phyloP scores from a whole-genome alignment of 2,888 invertebrate species.

The Nemoura dubitans region DNA sequence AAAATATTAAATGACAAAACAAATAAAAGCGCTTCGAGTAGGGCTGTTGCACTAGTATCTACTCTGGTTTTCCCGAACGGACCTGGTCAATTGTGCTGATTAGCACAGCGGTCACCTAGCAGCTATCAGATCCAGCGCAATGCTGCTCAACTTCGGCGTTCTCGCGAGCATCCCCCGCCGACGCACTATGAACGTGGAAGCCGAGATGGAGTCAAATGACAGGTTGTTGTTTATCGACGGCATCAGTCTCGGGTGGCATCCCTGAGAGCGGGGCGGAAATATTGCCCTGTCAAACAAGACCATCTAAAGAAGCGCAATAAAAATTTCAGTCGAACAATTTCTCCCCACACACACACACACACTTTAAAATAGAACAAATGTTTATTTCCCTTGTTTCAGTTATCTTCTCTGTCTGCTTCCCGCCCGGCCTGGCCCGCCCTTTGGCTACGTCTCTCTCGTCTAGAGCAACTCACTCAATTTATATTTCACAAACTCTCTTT shows the following conservation, averaged over 20 bases:
- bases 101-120: background rate
- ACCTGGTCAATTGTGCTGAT: no score
- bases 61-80: no score
- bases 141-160: background rate
- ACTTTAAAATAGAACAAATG: constrained; percentile 7
- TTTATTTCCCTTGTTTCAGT: constrained; percentile 12
- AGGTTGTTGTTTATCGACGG: background rate
- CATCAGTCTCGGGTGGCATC: background rate
- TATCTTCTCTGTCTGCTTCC: background rate
- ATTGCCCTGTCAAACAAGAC: background rate
- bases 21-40: no score
- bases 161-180: background rate
- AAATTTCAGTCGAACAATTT: constrained; percentile 12
- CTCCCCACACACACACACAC: background rate
- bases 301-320: constrained; percentile 7
- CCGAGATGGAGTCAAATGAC: background rate
- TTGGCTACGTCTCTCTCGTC: background rate
- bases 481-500: constrained; percentile 22
- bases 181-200: background rate
- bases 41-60: no score
- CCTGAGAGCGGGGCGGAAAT: background rate
- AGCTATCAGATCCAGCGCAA: background rate
- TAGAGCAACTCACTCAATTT: background rate
- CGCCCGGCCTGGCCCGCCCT: background rate
- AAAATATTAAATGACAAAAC: no score